Evolutionary conservation across 2,797 vertebrate genomes (phyloP), one percentile per base, ranked within the genome.

Genomic region (Esox lucius): DNA sequence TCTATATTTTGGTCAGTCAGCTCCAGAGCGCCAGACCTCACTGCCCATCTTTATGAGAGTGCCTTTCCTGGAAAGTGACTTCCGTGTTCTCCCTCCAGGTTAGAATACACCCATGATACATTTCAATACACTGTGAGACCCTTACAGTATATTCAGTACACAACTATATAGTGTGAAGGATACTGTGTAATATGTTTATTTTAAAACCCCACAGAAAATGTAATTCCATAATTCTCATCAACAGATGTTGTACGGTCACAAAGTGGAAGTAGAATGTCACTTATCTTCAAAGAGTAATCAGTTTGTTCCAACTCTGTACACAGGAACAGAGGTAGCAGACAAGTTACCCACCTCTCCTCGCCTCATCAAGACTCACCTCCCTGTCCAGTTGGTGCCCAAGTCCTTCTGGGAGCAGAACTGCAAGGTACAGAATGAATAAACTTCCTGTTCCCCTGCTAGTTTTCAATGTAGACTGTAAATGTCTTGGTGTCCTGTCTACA

Each of bases 341-440:
- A 73, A 76, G 22, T 42, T 70, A 33, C 69, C 78, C 59, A 90
- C 91, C 4, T 85, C 78, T 69, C 93, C 92, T 71, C 89, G 91
- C 46, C 86, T 94, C 62, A 93, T 94, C 62, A 94, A 93, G 84
- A 91, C 90, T 65, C 93, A 94, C 78, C 86, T 93, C 1, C 92
- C 92, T 2, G 80, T 91, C 67, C 92, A 93, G 84, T 75, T 94
- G 31, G n/a, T 93, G 4, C 93, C 91, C 17, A 90, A 88, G 62
- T 91, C 90, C 2, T 93, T 94, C 83, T 93, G 87, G 91, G 91
- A 94, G 73, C 82, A 92, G 61, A 88, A 86, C 77, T 75, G 90
- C 85, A 87, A 66, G 87, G 92, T 94, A 85, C 76, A 75, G n/a
- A 39, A 66, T 46, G 24, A 68, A 26, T 3, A 5, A 46, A 1